phyloP scores from a whole-genome alignment of 2,888 invertebrate species.

The Cinara cedri region DNA sequence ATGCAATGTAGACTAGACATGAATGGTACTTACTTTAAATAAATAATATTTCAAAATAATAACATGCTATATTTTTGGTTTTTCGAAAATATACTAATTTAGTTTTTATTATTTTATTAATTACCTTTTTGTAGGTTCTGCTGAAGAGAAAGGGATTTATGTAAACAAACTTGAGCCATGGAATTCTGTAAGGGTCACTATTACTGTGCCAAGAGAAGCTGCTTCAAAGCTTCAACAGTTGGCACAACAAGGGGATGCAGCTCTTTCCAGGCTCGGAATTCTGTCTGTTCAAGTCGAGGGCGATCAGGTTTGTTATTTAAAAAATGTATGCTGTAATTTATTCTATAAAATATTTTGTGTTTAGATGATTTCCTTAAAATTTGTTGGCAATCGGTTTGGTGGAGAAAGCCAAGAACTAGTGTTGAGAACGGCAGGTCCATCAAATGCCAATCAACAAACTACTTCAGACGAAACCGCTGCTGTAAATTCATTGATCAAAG shows the following conservation, averaged over 20 bases:
- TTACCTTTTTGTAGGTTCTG: slow-evolving; percentile 60
- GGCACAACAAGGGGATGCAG: slow-evolving; percentile 88
- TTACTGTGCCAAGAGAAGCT: slow-evolving; percentile 96
- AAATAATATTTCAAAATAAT: slow-evolving; percentile 22
- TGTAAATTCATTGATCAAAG: slow-evolving; percentile 58
- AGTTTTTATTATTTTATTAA: neutral
- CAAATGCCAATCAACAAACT: slow-evolving; percentile 49
- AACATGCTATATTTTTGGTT: neutral
- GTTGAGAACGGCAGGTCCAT: slow-evolving; percentile 66
- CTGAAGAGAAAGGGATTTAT: slow-evolving; percentile 63
- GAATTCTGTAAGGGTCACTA: slow-evolving; percentile 97
- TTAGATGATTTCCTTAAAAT: slow-evolving; percentile 70
- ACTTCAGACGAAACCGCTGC: slow-evolving; percentile 52
- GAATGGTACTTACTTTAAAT: slow-evolving; percentile 54
- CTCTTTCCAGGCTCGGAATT: slow-evolving; percentile 89
- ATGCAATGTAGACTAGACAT: slow-evolving; percentile 57
- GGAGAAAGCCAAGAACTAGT: slow-evolving; percentile 76
- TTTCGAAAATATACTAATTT: neutral
- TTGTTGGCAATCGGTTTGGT: slow-evolving; percentile 69
- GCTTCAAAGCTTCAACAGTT: slow-evolving; percentile 88
- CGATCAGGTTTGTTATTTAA: slow-evolving; percentile 73
- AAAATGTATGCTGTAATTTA: neutral
- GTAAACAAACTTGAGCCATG: slow-evolving; percentile 92
- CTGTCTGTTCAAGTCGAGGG: slow-evolving; percentile 93
- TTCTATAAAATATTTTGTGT: neutral